Evolutionary conservation across 2,113 vertebrate species (phyloP), one percentile per base, ranked within the genome.

Genomic region (Xiphias gladius): DNA sequence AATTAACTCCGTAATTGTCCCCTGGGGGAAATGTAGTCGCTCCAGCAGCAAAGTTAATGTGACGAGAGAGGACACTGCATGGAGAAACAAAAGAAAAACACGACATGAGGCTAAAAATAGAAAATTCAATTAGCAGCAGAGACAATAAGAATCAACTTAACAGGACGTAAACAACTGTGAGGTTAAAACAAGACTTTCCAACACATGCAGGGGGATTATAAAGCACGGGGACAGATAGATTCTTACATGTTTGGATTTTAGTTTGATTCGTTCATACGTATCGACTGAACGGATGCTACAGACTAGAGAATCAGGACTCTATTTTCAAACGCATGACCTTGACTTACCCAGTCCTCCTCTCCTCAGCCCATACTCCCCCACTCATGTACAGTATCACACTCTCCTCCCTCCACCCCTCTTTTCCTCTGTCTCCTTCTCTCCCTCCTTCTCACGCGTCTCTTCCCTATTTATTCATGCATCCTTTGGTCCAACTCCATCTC

Each of bases 391-490:
- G n/a, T n/a, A n/a, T 82, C 72, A 24, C 64, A 19, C 70, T 22
- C 0, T 19, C 48, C 57, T 71, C 28, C 41, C 69, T 79, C 41
- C 67, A 20, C 41, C 48, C 35, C 1, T 63, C 73, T 26, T 65
- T 39, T 58, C 24, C 52, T 64, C 66, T 9, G 7, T 39, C 76
- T 57, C 54, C 63, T 46, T 24, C 50, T 46, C 64, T 76, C 43
- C 52, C 79, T 70, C 61, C 54, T 37, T 28, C 67, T 78, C 26
- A 24, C 17, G 7, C 63, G 70, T 39, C 35, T 16, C 26, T 20
- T 32, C 59, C 41, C 11, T 65, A 48, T 83, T 83, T 83, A 84
- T 88, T 79, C 83, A 82, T 64, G 63, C 72, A 50, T 71, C 84
- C 62, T 88, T 87, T 64, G 57, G 82, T 82, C 64, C 52, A 3